Evolutionary conservation across 2,113 vertebrate genomes (phyloP).

Genomic region (Dipodomys stephensi): DNA sequence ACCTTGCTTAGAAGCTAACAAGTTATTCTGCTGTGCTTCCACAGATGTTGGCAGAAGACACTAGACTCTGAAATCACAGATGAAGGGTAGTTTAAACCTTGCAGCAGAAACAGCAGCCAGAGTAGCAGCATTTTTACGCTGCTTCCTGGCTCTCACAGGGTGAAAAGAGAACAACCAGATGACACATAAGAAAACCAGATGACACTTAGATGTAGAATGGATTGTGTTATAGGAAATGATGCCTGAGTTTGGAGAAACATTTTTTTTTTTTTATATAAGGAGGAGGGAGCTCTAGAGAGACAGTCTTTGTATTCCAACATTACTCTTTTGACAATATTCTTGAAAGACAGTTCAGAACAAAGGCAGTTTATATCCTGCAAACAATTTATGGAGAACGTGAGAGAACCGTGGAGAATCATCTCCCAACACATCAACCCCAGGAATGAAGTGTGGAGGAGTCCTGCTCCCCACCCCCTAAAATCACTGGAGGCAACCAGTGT

Average conservation of each 20-base stretch:
- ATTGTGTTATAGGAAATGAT: background rate
- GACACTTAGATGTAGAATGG: too few relatives aligned
- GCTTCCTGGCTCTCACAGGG: background rate
- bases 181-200: too few relatives aligned
- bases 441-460: background rate
- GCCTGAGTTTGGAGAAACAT: background rate
- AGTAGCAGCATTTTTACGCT: background rate
- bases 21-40: background rate
- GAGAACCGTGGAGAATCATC: background rate
- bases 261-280: background rate
- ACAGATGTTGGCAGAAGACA: background rate
- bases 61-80: background rate
- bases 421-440: background rate
- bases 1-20: background rate
- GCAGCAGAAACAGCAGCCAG: background rate
- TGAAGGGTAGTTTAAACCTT: background rate
- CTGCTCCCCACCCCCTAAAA: background rate
- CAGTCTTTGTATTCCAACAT: background rate
- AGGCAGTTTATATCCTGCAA: background rate
- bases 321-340: background rate
- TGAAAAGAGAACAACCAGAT: too few relatives aligned
- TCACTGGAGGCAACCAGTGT: background rate
- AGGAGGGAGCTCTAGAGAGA: background rate
- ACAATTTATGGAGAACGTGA: background rate
- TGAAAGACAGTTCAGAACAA: background rate